These are phyloP conservation scores for Lagocephalus sceleratus DNA, from an alignment of 2,797 vertebrate genomes.

Conservation along the genomic window DNA sequence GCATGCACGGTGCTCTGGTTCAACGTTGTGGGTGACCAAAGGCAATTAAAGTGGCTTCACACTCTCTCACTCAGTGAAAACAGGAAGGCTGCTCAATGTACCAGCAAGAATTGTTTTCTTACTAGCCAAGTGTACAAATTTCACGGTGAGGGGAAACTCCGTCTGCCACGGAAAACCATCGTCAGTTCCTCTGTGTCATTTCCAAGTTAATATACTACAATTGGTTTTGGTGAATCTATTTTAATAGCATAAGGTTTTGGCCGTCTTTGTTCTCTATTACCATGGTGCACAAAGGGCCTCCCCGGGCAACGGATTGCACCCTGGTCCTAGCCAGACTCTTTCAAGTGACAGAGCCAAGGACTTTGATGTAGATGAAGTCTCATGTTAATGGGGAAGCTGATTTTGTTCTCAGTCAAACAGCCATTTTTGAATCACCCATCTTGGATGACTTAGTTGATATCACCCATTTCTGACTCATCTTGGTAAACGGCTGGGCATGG, in stretches of 20 bases:
- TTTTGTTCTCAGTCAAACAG: constrained; percentile 28
- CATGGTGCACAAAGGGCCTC: constrained; percentile 60
- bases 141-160: constrained; percentile 77
- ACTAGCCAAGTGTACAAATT: constrained; percentile 78
- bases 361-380: constrained; percentile 46
- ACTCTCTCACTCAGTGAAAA: constrained; percentile 57
- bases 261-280: constrained; percentile 67
- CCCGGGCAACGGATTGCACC: constrained; percentile 35
- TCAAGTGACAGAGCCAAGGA: constrained; percentile 32
- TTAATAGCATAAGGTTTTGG: constrained; percentile 67
- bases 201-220: constrained; percentile 76
- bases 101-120: constrained; percentile 81
- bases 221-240: constrained; percentile 81
- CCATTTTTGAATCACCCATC: constrained; percentile 35
- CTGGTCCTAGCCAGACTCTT: constrained; percentile 40
- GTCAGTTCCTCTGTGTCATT: constrained; percentile 71
- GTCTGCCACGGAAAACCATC: constrained; percentile 64
- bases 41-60: constrained; percentile 80
- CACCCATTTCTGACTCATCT: constrained; percentile 12
- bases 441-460: constrained; percentile 41
- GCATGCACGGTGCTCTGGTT: constrained; percentile 79
- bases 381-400: constrained; percentile 30
- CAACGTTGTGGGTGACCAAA: constrained; percentile 85
- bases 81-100: constrained; percentile 68
- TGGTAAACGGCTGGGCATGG: too few relatives aligned